Base-by-base conservation (phyloP, 2,797 vertebrate species). In the Fundulus diaphanus region DNA sequence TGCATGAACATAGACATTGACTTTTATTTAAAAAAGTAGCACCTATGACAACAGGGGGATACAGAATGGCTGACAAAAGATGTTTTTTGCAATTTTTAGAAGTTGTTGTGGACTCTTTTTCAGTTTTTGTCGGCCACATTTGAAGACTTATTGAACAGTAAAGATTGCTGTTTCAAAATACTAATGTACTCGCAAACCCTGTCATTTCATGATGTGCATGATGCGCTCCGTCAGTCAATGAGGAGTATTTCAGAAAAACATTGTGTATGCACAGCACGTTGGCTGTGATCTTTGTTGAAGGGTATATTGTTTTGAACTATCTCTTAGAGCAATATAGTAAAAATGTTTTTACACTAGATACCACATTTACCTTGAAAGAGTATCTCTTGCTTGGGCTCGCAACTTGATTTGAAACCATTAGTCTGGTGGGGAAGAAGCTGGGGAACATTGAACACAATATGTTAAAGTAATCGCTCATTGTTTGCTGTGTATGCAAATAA, bases 401-500 rank as follows among this genome's bases (percentile, higher is more conserved):
- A 22, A 42, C 75, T 84, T 76, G 71, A 24, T 37, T 81, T 78
- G 35, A 22, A 42, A 65, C 80, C 70, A 46, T 82, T n/a, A 35
- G 70, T 82, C 73, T 75, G 73, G 57, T 42, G 33, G 7, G 72
- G 63, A 11, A 44, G 75, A 51, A 77, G 73, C 49, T 70, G 22
- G 70, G 63, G 59, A 73, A 68, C 67, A 66, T 46, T 29, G 73
- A 81, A 82, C 76, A 42, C 80, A 82, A 80, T 83, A 75, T 84
- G 81, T 91, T 89, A 83, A 82, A 73, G 74, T 85, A 82, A 86
- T 73, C 61, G 37, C 82, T 88, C 85, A 87, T 89, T 92, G 92
- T 91, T 93, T 92, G 88, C 90, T 90, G 87, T 90, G 89, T 85
- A 89, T 80, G 83, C 86, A 86, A 93, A 92, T 92, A 90, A 92